These are phyloP conservation scores for Acinonyx jubatus DNA, from an alignment of 2,113 vertebrate species.

Conservation along the genomic window DNA sequence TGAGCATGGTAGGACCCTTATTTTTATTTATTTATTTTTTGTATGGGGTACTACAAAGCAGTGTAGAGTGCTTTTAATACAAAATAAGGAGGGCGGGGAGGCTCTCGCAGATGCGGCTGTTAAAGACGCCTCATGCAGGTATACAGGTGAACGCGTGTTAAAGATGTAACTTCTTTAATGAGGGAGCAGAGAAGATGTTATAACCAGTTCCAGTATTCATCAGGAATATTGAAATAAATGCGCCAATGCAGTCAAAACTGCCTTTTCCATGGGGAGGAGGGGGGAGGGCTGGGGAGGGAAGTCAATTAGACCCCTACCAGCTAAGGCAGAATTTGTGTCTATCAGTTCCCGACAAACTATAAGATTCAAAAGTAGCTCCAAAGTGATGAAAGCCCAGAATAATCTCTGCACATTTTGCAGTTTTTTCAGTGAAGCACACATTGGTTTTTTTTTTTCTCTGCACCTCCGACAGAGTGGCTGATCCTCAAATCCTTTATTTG, in stretches of 20 bases:
- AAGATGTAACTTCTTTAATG: neutral
- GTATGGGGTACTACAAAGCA: neutral
- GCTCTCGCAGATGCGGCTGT: too few species aligned
- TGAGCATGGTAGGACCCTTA: neutral
- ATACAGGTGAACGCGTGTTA: neutral
- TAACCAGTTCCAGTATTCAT: neutral
- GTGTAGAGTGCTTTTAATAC: neutral
- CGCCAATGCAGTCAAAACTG: too few species aligned
- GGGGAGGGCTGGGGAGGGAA: neutral
- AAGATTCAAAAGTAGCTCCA: neutral
- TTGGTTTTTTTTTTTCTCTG: neutral
- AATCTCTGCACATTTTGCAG: neutral
- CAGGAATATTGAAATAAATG: neutral
- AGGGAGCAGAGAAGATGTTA: neutral
- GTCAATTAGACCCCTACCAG: too few species aligned
- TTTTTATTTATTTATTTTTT: neutral
- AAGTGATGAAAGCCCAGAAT: neutral
- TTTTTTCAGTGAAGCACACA: neutral
- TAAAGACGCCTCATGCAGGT: neutral
- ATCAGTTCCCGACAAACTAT: neutral
- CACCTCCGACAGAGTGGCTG: accelerated
- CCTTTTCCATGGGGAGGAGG: neutral
- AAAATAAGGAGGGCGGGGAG: neutral
- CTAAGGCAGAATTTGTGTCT: neutral
- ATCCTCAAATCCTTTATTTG: neutral